Evolutionary conservation across 2,888 invertebrate species (phyloP), one percentile per base, ranked within the genome.

Genomic region (Bombylius major): DNA sequence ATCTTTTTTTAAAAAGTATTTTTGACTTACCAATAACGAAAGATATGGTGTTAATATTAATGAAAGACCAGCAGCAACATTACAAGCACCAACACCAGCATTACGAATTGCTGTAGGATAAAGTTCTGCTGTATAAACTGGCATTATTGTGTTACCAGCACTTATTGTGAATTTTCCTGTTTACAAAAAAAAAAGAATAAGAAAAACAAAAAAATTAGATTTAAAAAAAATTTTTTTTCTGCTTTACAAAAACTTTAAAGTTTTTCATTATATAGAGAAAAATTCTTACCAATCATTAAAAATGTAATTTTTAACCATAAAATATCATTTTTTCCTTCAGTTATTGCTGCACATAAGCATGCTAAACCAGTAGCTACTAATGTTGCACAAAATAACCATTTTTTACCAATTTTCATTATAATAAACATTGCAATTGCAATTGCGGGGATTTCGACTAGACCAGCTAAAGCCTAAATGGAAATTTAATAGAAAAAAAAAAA

Each of bases 401-500:
- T 78, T 62, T 88, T 78, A 13, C 88, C 88, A 61, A 84, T 80
- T 68, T 83, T 84, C 62, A 86, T 72, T n/a, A 89, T 78, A 62
- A 88, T 81, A 14, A 85, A 79, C 64, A 88, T 87, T 64, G 87
- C 87, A 55, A 86, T 74, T 2, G 83, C 84, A 62, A 88, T 83
- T 31, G 88, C 86, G 45, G 89, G 89, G 56, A 89, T 78, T 75
- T 89, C 89, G 23, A 89, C 87, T 47, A 83, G 78, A 52, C 88
- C 87, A 63, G 83, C 78, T 65, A 86, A 76, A 62, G 78, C 76
- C 79, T 79, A 59, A 49, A 67, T 64, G 55, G 23, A 58, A 60
- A 59, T 47, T 59, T 60, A 60, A 44, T 50, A 57, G 14, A 55
- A 58, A 50, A 55, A 58, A 56, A 50, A 50, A n/a, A 47, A 44